A percentile compares a stretch with the other conserved stretches of the same genome.
Conservation (phyloP, 2,113 vertebrate species). For the Tautogolabrus adspersus region DNA sequence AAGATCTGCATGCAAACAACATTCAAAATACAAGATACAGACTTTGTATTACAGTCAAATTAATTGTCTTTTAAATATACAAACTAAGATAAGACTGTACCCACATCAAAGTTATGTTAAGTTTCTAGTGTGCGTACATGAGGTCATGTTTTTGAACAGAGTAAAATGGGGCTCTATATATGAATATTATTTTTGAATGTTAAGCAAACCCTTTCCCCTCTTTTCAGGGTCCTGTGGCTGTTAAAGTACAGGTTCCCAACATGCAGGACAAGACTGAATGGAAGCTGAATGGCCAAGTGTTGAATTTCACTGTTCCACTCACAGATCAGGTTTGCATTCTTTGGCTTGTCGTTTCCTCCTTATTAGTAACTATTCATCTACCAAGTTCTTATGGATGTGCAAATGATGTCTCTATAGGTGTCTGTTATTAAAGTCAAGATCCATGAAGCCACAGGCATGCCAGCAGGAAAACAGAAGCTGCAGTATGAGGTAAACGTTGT, state of each 20-base stretch:
- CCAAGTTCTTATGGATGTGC: neutral
- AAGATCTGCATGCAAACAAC: neutral
- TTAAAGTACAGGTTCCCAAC: constrained; percentile 99
- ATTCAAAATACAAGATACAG: neutral
- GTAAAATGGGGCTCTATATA: too few relatives aligned
- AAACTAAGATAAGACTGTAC: neutral
- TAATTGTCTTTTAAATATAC: neutral
- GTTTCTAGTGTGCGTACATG: too few relatives aligned
- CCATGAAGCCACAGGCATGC: constrained; percentile 98
- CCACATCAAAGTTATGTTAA: neutral
- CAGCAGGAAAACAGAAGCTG: constrained; percentile 97
- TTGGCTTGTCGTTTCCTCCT: neutral
- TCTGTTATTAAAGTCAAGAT: constrained; percentile 99
- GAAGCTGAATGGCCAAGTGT: constrained; percentile 95
- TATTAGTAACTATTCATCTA: neutral
- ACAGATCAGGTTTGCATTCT: constrained; percentile 90
- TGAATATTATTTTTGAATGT: too few relatives aligned
- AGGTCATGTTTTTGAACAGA: neutral
- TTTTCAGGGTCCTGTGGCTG: constrained; percentile 92
- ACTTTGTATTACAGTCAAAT: neutral
- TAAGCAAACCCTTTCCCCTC: neutral
- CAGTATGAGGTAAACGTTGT: constrained; percentile 92
- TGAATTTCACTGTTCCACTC: constrained; percentile 96
- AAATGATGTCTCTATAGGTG: constrained; percentile 83
- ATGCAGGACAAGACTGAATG: constrained; percentile 99